Evolutionary conservation across 2,797 vertebrate species (phyloP).

Genomic region (Melanotaenia parkinsoni): DNA sequence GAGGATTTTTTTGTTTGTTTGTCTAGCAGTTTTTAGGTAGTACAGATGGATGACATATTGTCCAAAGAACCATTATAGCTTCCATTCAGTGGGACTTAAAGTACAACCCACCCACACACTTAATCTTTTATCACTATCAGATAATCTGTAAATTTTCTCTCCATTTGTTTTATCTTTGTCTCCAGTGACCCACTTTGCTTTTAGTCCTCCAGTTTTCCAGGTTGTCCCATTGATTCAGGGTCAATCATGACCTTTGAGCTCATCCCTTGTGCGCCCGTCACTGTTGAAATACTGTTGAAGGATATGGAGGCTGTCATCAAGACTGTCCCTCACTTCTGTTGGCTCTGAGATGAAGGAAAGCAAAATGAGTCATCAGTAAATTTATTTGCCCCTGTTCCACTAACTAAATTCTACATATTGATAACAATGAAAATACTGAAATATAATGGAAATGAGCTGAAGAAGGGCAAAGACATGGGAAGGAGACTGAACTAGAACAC

Average conservation of each 20-base stretch:
- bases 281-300: constrained; percentile 65
- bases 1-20: constrained; percentile 58
- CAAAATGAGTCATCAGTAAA: neutral
- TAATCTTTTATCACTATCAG: constrained; percentile 16
- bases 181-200: constrained; percentile 28
- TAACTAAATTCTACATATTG: neutral
- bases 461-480: constrained; percentile 19
- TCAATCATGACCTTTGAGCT: constrained; percentile 40
- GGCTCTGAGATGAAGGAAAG: constrained; percentile 80
- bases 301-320: constrained; percentile 85
- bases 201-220: constrained; percentile 42
- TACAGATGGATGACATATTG: constrained; percentile 56
- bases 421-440: neutral
- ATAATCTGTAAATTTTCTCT: constrained; percentile 11
- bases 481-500: constrained; percentile 3
- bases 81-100: constrained; percentile 32
- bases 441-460: constrained; percentile 21
- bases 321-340: constrained; percentile 94
- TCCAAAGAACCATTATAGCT: constrained; percentile 32
- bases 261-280: constrained; percentile 44
- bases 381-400: neutral
- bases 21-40: constrained; percentile 62
- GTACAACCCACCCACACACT: constrained; percentile 29
- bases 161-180: constrained; percentile 25
- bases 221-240: constrained; percentile 31